phyloP scores from a whole-genome alignment of 2,888 invertebrate species.

The Amiota communis region DNA sequence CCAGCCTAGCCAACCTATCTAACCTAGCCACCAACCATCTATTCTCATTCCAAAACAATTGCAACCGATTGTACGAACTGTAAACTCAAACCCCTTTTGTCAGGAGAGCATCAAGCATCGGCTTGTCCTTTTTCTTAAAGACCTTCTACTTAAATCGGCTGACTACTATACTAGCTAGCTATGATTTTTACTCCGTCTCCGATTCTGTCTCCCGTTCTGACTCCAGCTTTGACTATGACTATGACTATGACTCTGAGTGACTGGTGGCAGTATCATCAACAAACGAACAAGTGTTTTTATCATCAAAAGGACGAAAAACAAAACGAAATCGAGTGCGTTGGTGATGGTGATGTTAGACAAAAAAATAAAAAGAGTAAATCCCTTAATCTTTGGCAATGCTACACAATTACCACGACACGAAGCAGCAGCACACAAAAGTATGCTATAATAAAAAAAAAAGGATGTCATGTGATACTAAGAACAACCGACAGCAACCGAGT shows the following conservation, averaged over 20 bases:
- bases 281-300: background rate
- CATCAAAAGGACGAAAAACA: conserved; percentile 13
- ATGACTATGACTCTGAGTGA: no score
- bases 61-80: no score
- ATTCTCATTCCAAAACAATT: background rate
- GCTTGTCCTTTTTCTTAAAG: conserved; percentile 18
- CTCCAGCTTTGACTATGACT: background rate
- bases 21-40: background rate
- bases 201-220: no score
- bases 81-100: no score
- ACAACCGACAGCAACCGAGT: conserved; percentile 17
- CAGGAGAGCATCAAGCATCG: background rate
- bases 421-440: conserved; percentile 24
- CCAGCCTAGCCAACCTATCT: no score
- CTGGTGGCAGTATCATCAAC: conserved; percentile 10
- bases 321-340: background rate
- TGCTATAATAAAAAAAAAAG: conserved; percentile 6
- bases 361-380: conserved; percentile 60
- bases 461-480: conserved; percentile 50
- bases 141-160: background rate
- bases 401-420: conserved; percentile 69
- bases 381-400: conserved; percentile 72
- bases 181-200: no score
- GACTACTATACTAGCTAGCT: background rate
- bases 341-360: conserved; percentile 5